Percentiles rank a stretch among this genome's conserved stretches.
Conservation (phyloP, 2,888 invertebrate species). For the Drosophila multiciliata region DNA sequence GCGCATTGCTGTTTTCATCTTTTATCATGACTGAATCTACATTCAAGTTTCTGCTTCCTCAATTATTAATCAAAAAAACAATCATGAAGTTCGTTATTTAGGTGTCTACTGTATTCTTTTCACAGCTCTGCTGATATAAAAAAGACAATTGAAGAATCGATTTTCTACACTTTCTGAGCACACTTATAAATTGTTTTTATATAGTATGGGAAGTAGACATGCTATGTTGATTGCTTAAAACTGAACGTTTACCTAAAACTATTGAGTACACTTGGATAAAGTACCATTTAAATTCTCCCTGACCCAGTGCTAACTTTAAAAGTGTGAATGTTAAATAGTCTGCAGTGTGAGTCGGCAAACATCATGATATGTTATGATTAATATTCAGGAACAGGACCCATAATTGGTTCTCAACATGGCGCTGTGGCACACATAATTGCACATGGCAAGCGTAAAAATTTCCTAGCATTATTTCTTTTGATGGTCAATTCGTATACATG, state of each 20-base stretch:
- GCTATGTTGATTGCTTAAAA: not conserved
- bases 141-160: not conserved
- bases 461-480: constrained; percentile 8
- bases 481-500: not conserved
- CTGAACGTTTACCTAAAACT: not conserved
- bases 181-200: not conserved
- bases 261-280: not conserved
- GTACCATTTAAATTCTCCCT: not conserved
- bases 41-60: not conserved
- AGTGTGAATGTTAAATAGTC: not conserved
- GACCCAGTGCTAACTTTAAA: not conserved
- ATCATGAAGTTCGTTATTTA: not conserved
- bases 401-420: not conserved
- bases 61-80: not conserved
- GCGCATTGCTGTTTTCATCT: not conserved
- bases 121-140: not conserved
- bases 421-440: constrained; percentile 8
- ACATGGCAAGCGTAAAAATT: constrained; percentile 15
- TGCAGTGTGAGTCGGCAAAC: not conserved
- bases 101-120: not conserved
- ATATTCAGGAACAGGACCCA: constrained; percentile 1
- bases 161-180: not conserved
- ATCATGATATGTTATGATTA: not conserved
- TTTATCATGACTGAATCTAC: not conserved
- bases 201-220: not conserved